phyloP scores from a whole-genome alignment of 2,888 invertebrate genomes.

The Cantharis lateralis region DNA sequence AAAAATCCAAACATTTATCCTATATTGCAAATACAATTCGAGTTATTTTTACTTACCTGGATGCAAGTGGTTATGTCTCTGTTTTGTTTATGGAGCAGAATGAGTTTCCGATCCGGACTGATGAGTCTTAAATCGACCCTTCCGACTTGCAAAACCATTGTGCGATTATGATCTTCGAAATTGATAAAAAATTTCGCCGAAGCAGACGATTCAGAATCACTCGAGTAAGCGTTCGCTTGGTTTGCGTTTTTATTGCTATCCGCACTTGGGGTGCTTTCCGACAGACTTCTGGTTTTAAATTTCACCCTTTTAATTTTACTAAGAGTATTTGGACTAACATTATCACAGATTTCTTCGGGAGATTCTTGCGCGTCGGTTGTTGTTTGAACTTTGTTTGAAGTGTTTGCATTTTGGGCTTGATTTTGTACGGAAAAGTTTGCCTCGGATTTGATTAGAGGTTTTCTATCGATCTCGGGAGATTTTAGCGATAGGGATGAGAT shows the following conservation, averaged over 20 bases:
- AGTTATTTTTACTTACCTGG: conserved; percentile 58
- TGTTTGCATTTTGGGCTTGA: not conserved
- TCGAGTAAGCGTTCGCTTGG: conserved; percentile 8
- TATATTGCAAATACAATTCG: too few relatives aligned
- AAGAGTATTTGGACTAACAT: conserved; percentile 21
- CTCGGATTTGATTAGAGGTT: conserved; percentile 26
- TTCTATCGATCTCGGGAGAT: conserved; percentile 39
- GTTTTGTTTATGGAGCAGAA: conserved; percentile 84
- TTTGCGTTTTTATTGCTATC: not conserved
- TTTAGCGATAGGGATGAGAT: conserved; percentile 38
- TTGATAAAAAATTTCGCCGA: conserved; percentile 31
- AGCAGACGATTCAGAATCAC: conserved; percentile 5
- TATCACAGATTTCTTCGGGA: conserved; percentile 23
- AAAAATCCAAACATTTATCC: too few relatives aligned
- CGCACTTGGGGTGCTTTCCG: conserved; percentile 10
- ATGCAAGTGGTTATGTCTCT: conserved; percentile 88
- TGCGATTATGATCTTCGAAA: conserved; percentile 77
- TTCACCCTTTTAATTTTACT: conserved; percentile 20
- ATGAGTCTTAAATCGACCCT: conserved; percentile 85
- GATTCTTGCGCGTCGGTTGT: conserved; percentile 14
- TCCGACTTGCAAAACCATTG: conserved; percentile 92
- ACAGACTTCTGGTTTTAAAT: conserved; percentile 25
- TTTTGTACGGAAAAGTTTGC: not conserved
- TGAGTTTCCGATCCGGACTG: conserved; percentile 90
- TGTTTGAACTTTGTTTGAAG: not conserved